A percentile compares a stretch with the other conserved stretches of the same genome.
These are phyloP conservation scores for Planiliza haematocheilus DNA, from an alignment of 2,113 vertebrate genomes.

Conservation along the genomic window DNA sequence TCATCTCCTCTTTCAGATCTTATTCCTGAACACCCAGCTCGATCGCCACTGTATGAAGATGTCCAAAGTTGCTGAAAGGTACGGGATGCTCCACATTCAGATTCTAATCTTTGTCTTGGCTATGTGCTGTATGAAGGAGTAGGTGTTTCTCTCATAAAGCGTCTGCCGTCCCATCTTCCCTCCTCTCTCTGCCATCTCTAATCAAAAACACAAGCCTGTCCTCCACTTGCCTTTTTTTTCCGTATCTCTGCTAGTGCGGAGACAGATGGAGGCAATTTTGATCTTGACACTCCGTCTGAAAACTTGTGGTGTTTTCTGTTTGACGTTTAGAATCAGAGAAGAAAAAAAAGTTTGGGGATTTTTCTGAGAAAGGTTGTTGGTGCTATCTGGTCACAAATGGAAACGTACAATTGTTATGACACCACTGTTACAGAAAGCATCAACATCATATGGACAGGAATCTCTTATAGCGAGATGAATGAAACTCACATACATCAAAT, in stretches of 20 bases:
- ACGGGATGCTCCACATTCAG: slow-evolving; percentile 20
- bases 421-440: too few species aligned
- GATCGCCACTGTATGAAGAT: slow-evolving; percentile 99
- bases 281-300: slow-evolving; percentile 5
- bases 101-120: not conserved
- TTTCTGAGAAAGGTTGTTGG: not conserved
- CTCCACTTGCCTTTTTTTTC: not conserved
- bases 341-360: not conserved
- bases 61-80: slow-evolving; percentile 99
- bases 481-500: too few species aligned
- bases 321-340: slow-evolving; percentile 4
- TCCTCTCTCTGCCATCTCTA: slow-evolving; percentile 14
- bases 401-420: too few species aligned
- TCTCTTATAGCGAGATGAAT: too few species aligned
- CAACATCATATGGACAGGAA: too few species aligned
- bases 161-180: slow-evolving; percentile 19
- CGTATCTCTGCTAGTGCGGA: slow-evolving; percentile 4
- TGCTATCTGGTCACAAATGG: too few species aligned
- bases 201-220: slow-evolving; percentile 14
- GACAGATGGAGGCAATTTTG: not conserved
- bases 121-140: not conserved
- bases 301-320: slow-evolving; percentile 4
- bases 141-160: not conserved
- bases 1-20: slow-evolving; percentile 83
- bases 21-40: slow-evolving; percentile 93